Conservation (phyloP, 2,888 invertebrate species). For the Pachycephus smyrnensis region DNA sequence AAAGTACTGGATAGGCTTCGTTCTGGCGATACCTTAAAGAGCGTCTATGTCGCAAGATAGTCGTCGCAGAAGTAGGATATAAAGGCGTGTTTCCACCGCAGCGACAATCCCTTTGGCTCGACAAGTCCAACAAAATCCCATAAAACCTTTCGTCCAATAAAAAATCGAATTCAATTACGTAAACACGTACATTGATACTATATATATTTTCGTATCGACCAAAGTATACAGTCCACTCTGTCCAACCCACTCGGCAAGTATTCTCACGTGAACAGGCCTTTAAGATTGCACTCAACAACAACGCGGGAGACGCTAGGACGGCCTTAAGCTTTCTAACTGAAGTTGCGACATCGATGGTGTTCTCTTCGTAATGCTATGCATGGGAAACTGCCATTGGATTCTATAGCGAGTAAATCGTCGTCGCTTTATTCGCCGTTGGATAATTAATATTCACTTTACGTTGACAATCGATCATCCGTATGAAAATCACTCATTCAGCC, state of each 20-base stretch:
- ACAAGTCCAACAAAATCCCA: background rate
- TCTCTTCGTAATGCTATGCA: slow-evolving; percentile 29
- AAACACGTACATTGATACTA: background rate
- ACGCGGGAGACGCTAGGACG: background rate
- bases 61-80: background rate
- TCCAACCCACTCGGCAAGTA: background rate
- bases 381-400: slow-evolving; percentile 26
- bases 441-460: background rate
- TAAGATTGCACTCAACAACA: background rate
- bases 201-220: background rate
- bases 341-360: slow-evolving; percentile 37
- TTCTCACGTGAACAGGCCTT: background rate
- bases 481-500: background rate
- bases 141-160: background rate
- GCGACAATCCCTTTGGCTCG: background rate
- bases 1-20: background rate
- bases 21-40: background rate
- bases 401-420: background rate
- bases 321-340: slow-evolving; percentile 39
- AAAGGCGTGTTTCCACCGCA: background rate
- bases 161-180: background rate
- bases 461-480: background rate
- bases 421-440: background rate
- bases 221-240: background rate
- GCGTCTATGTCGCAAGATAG: background rate